Evolutionary conservation across 2,113 vertebrate species (phyloP).

Genomic region (Chrysemys picta): DNA sequence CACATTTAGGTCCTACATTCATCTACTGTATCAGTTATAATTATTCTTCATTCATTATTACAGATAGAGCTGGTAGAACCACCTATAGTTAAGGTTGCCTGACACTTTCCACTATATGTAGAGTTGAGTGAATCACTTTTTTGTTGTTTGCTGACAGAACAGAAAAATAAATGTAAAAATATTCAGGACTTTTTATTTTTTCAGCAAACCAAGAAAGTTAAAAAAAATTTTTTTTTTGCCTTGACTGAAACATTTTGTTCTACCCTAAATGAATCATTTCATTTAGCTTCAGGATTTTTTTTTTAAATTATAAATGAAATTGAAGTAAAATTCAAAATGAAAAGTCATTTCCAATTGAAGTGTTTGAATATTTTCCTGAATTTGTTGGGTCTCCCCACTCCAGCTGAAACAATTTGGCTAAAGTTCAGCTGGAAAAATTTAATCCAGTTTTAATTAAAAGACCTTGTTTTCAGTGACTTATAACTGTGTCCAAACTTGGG

Average conservation of each 20-base stretch:
- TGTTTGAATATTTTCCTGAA: neutral
- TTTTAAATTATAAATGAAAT: neutral
- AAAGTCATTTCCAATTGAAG: neutral
- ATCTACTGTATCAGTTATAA: neutral
- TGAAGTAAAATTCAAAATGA: neutral
- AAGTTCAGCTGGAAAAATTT: neutral
- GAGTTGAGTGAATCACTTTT: neutral
- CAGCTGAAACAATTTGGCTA: neutral
- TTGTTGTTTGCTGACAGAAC: neutral
- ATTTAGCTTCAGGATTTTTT: neutral
- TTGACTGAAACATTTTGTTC: neutral
- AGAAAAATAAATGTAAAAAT: neutral
- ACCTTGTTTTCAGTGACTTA: neutral
- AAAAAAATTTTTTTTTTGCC: neutral
- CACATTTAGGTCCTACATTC: neutral
- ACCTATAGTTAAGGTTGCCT: neutral
- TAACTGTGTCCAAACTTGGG: neutral
- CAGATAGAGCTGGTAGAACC: neutral
- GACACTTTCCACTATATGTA: neutral
- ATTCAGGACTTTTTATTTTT: neutral
- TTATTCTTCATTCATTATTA: neutral
- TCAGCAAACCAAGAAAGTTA: too few species aligned
- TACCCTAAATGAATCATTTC: neutral
- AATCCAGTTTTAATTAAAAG: neutral
- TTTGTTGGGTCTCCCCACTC: neutral